Evolutionary conservation across 2,113 vertebrate genomes (phyloP), one percentile per base, ranked within the genome.

Genomic region (Meles meles): DNA sequence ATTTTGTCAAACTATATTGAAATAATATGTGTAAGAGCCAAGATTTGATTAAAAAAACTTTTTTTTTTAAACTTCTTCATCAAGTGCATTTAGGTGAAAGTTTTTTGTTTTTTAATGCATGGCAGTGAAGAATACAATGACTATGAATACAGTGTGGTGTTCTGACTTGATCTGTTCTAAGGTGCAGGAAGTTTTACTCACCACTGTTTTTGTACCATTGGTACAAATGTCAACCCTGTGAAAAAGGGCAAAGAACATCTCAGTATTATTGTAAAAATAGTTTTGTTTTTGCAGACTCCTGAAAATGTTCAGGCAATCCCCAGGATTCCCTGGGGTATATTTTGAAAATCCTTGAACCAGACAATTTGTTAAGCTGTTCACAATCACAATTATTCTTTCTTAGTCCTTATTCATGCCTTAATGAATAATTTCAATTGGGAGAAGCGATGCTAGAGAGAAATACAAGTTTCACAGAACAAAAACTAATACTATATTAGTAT

Each of bases 161-260:
- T 88, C 34, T 83, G 27, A 90, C 14, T 37, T 34, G 63, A 88
- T 85, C 82, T 5, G 72, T 85, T 94, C 61, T 87, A 42, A 80
- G 74, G 55, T 76, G 57, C 29, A 31, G n/a, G 6, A 86, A 90
- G 27, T 55, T 82, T 63, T 84, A 82, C 25, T 20, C 2, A 81
- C 69, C 14, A 85, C 0, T 86, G 37, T 15, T 88, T 90, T 39
- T 89, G 15, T 7, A 23, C 10, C 61, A 92, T 0, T 82, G 42
- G 20, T 69, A 94, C 44, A 93, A 90, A 94, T 59, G 55, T 81
- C 59, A 88, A 67, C 7, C 61, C 2, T 55, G 14, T 65, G 47
- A 27, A 94, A 97, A 97, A 96, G 34, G 34, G 34, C 7, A 63
- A 96, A 90, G 37, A 72, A 88, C 18, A 93, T 69, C 37, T 86